Evolutionary conservation across 2,888 invertebrate genomes (phyloP).

Genomic region (Peribatodes rhomboidaria): DNA sequence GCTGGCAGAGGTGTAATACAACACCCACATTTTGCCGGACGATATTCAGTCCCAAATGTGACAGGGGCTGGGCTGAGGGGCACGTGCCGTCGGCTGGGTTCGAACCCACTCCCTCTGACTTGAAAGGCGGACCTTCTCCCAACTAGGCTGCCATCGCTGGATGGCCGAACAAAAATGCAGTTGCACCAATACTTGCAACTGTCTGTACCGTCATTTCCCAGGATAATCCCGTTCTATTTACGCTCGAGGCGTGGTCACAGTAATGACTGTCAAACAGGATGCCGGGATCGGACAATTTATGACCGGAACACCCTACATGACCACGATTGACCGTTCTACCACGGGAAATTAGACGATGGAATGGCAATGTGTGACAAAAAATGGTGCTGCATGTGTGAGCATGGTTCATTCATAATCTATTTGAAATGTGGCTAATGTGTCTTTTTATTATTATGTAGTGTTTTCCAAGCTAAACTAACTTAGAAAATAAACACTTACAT

Average conservation of each 20-base stretch:
- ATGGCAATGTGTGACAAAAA: not conserved
- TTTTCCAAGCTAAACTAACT: no score
- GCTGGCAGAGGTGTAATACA: no score
- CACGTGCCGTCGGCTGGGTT: no score
- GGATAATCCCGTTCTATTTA: constrained; percentile 61
- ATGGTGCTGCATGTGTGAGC: not conserved
- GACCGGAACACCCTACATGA: constrained; percentile 69
- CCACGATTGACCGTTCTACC: constrained; percentile 29
- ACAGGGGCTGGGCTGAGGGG: no score
- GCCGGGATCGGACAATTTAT: constrained; percentile 72
- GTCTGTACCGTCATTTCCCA: constrained; percentile 41
- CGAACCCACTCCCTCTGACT: no score
- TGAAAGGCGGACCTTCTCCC: no score
- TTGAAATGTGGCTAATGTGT: no score
- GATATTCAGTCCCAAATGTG: no score
- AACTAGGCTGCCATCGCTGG: no score
- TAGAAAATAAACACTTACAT: no score
- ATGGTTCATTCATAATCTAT: not conserved
- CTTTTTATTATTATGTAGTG: no score
- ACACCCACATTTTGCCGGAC: no score
- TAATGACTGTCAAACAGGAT: constrained; percentile 75
- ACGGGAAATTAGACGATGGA: constrained; percentile 1
- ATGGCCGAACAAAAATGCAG: not conserved
- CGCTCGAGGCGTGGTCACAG: constrained; percentile 65
- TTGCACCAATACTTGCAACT: not conserved